Base-by-base conservation (phyloP, 2,888 invertebrate species). In the Drosophila niveifrons region DNA sequence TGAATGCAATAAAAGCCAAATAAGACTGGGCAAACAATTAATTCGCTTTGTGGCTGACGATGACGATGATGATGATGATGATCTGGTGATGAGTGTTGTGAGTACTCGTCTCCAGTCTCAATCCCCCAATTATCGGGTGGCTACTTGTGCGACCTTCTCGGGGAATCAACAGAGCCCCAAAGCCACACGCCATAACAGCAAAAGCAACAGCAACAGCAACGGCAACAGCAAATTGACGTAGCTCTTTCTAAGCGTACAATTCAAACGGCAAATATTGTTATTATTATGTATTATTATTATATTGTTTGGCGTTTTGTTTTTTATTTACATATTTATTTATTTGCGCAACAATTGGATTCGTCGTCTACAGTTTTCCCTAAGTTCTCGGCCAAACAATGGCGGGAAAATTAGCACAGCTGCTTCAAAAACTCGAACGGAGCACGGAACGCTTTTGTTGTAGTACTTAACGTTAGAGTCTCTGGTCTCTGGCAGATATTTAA, bases 351-450 rank as follows among this genome's bases (percentile, higher is more conserved):
- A 34, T 59, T 64, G 8, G 58, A 46, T 48, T 50, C 43, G 53
- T 52, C 65, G 56, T 74, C 65, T 55, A 66, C 77, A 82, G 79
- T 84, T 82, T 81, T 84, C 64, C 72, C 75, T 72, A 44, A 72
- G 76, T 59, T 62, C 52, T 62, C 52, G 47, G 17, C 52, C 67
- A 82, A 64, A 85, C 86, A 83, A 83, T 82, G 73, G 70, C 80
- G 78, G 67, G 86, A 85, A 80, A 83, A 85, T 83, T 83, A 83
- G 86, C 80, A 83, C 82, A 83, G 82, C 80, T 83, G 82, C 70
- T 74, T 48, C 15, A 69, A 56, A 66, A 65, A 66, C 34, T 50
- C 57, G 59, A 23, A n/a, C n/a, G n/a, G n/a, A n/a, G n/a, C n/a
- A n/a, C n/a, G n/a, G n/a, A n/a, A n/a, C n/a, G n/a, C n/a, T n/a